phyloP scores from a whole-genome alignment of 2,113 vertebrate species.

The Thalassoma bifasciatum region DNA sequence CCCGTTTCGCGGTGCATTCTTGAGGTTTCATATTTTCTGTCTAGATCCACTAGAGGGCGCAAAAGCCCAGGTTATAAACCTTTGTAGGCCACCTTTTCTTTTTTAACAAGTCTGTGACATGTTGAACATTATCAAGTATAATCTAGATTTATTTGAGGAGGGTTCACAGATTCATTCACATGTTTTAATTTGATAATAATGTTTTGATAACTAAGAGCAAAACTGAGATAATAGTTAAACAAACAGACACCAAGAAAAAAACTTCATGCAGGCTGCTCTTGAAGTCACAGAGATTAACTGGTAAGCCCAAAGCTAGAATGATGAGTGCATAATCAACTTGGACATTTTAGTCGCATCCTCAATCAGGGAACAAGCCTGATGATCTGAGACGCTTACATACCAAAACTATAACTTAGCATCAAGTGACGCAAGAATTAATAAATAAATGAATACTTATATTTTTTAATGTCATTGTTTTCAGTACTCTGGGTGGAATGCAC shows the following conservation, averaged over 20 bases:
- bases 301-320: not conserved
- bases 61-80: not conserved
- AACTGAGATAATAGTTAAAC: no score
- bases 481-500: constrained; percentile 17
- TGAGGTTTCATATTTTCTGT: not conserved
- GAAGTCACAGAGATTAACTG: not conserved
- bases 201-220: no score
- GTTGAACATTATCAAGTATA: no score
- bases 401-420: no score
- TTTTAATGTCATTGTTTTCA: constrained; percentile 33
- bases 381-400: no score
- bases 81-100: not conserved
- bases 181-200: no score
- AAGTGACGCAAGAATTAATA: no score
- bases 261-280: not conserved
- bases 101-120: not conserved
- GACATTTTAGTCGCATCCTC: not conserved
- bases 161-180: no score
- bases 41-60: constrained; percentile 18
- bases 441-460: not conserved
- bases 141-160: no score
- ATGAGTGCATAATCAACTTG: not conserved
- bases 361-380: not conserved
- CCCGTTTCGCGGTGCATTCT: not conserved
- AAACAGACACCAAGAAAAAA: no score